These are phyloP conservation scores for Grammomys dolichurus DNA, from an alignment of 2,113 vertebrate genomes.

Conservation along the genomic window DNA sequence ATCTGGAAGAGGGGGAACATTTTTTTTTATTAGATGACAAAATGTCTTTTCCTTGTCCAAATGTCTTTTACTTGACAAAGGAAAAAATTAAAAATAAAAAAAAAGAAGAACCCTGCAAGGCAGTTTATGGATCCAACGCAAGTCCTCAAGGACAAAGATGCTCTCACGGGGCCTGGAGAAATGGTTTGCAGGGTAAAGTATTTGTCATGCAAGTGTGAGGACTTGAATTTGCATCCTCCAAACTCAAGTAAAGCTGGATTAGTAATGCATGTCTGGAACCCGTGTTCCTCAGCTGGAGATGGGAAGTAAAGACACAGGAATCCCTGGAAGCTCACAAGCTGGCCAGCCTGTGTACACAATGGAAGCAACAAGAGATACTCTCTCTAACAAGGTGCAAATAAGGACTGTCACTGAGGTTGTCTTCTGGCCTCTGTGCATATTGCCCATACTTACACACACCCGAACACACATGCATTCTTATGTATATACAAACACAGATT, in stretches of 20 bases:
- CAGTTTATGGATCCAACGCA: not conserved
- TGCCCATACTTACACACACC: no score
- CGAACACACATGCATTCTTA: not conserved
- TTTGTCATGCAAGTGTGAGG: no score
- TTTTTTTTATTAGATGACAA: no score
- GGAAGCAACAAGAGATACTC: not conserved
- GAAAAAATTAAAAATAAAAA: not conserved
- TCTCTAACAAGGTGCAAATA: not conserved
- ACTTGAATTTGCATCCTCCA: not conserved
- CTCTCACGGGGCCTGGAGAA: not conserved
- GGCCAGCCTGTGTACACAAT: not conserved
- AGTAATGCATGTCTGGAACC: not conserved
- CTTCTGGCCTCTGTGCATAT: not conserved
- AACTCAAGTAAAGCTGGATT: not conserved
- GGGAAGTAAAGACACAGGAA: no score
- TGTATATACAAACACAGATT: not conserved
- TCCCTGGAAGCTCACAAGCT: no score
- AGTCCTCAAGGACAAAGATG: not conserved
- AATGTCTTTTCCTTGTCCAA: not conserved
- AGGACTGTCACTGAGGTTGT: not conserved
- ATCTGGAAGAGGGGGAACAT: not conserved
- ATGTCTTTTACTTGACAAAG: slow-evolving; percentile 2
- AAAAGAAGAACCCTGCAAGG: not conserved
- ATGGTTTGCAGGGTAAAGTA: not conserved
- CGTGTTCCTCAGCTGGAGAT: not conserved